These are phyloP conservation scores for Mustela lutreola DNA, from an alignment of 2,113 vertebrate species.

Conservation along the genomic window DNA sequence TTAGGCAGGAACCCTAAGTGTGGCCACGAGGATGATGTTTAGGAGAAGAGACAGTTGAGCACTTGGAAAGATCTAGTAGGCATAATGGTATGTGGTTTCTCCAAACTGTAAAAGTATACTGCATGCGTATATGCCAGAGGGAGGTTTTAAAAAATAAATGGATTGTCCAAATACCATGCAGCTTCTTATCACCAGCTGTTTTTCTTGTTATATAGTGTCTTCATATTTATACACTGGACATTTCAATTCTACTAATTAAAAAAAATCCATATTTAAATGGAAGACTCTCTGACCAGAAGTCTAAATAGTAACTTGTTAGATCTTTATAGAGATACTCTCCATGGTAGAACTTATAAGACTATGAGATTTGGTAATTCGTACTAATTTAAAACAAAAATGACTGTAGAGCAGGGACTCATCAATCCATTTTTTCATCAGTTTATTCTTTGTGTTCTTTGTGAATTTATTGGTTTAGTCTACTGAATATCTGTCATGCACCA, in stretches of 20 bases:
- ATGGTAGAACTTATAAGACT: neutral
- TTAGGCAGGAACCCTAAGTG: neutral
- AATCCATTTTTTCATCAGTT: neutral
- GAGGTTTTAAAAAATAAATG: neutral
- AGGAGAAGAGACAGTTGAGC: neutral
- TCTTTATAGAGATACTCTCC: constrained; percentile 29
- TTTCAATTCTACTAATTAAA: neutral
- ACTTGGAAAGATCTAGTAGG: neutral
- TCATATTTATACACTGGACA: neutral
- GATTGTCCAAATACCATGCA: neutral
- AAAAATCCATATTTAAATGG: neutral
- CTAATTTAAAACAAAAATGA: neutral
- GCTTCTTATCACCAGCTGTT: neutral
- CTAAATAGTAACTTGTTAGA: neutral
- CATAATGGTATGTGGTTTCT: neutral
- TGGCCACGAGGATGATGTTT: neutral
- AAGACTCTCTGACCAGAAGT: neutral
- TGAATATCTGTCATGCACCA: neutral
- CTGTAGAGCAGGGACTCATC: neutral
- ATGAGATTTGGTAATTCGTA: constrained; percentile 24
- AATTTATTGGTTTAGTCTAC: neutral
- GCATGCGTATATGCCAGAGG: neutral
- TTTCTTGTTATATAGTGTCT: neutral
- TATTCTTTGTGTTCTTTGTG: neutral
- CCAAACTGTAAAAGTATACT: neutral